Percentiles rank a stretch among this genome's conserved stretches.
Evolutionary conservation across 2,113 vertebrate species (phyloP).

Genomic region (Apodemus speciosus): DNA sequence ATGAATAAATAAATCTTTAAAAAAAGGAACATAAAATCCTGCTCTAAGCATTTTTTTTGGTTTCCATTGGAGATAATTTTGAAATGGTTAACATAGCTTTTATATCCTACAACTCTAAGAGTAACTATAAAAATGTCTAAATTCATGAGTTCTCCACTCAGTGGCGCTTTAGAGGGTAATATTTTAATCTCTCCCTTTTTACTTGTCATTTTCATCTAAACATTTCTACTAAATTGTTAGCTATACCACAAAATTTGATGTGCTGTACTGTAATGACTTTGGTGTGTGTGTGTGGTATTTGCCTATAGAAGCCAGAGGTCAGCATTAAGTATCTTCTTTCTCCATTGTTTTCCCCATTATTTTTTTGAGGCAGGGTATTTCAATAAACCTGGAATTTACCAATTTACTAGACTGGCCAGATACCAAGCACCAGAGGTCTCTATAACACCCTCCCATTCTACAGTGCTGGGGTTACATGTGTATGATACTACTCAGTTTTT

Average conservation of each 20-base stretch:
- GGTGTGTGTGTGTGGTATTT: not conserved
- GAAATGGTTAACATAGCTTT: not conserved
- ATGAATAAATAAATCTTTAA: too few species aligned
- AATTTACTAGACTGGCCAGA: not conserved
- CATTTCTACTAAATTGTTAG: not conserved
- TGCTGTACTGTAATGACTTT: not conserved
- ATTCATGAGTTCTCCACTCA: not conserved
- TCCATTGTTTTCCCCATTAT: not conserved
- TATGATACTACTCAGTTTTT: not conserved
- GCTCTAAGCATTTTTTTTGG: not conserved
- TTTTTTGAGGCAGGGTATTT: not conserved
- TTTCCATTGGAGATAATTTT: conserved; percentile 2
- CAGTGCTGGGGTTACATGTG: not conserved
- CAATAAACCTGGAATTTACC: not conserved
- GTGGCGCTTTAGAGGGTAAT: not conserved
- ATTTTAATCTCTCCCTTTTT: conserved; percentile 7
- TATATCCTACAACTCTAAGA: not conserved
- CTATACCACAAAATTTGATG: not conserved
- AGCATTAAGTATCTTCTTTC: not conserved
- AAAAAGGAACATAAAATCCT: not conserved
- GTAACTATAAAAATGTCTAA: not conserved
- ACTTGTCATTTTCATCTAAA: not conserved
- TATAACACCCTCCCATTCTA: not conserved
- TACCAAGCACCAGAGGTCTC: too few species aligned
- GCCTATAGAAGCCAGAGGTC: not conserved